phyloP scores from a whole-genome alignment of 2,888 invertebrate species.

The Pemphredon lugubris region DNA sequence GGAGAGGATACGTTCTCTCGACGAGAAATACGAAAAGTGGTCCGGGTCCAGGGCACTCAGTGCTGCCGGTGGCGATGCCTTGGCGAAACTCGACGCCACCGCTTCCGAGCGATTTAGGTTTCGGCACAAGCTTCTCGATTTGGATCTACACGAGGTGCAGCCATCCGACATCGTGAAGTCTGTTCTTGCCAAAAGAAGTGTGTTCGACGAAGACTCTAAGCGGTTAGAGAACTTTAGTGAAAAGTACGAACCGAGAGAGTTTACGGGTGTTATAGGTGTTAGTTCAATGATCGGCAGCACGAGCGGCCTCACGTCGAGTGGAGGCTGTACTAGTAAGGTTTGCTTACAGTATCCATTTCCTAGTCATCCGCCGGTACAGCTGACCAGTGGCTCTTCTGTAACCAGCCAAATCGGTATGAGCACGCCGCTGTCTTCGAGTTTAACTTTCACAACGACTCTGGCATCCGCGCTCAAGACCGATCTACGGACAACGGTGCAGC shows the following conservation, averaged over 20 bases:
- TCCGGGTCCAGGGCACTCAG: conserved; percentile 86
- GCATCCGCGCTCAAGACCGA: conserved; percentile 70
- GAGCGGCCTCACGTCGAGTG: conserved; percentile 58
- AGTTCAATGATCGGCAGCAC: conserved; percentile 69
- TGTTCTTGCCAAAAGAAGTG: conserved; percentile 94
- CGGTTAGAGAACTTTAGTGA: conserved; percentile 93
- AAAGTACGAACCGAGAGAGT: conserved; percentile 88
- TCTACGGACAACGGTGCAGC: conserved; percentile 68
- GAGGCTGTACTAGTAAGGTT: conserved; percentile 81
- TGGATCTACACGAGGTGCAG: conserved; percentile 91
- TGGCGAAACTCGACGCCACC: conserved; percentile 82
- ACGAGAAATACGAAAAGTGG: conserved; percentile 97
- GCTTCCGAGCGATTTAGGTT: conserved; percentile 84
- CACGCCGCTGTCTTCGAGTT: conserved; percentile 50
- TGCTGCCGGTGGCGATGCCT: conserved; percentile 83
- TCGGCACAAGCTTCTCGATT: conserved; percentile 89
- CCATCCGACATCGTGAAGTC: conserved; percentile 97
- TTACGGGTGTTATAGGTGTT: conserved; percentile 77
- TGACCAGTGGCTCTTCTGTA: conserved; percentile 50
- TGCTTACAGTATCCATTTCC: conserved; percentile 90
- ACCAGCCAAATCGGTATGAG: conserved; percentile 48
- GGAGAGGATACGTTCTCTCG: conserved; percentile 94
- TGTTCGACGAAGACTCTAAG: conserved; percentile 98
- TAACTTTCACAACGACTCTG: conserved; percentile 51
- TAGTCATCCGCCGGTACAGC: conserved; percentile 86